Evolutionary conservation across 2,797 vertebrate species (phyloP).

Genomic region (Geotria australis): DNA sequence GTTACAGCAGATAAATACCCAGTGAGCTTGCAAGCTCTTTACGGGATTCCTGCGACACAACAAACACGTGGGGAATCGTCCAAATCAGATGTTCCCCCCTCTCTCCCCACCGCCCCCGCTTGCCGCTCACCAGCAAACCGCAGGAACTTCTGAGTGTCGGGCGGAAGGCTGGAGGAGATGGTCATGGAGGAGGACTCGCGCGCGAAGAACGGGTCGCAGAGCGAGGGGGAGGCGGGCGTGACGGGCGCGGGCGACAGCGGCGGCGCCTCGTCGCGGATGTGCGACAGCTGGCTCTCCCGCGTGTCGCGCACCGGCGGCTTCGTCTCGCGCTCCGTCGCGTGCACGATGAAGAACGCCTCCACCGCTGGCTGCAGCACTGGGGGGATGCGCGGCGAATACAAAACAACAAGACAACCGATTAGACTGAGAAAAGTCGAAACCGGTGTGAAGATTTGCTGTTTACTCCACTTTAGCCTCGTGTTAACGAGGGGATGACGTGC

Average conservation of each 20-base stretch:
- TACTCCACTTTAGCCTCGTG: too few relatives aligned
- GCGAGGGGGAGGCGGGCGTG: slow-evolving; percentile 63
- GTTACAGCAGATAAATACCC: too few relatives aligned
- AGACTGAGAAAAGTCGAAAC: too few relatives aligned
- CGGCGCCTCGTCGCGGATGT: slow-evolving; percentile 19
- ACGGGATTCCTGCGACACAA: too few relatives aligned
- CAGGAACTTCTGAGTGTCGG: slow-evolving; percentile 81
- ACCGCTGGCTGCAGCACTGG: slow-evolving; percentile 67
- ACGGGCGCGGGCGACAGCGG: slow-evolving; percentile 31
- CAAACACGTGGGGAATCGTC: too few relatives aligned
- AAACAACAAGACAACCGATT: too few relatives aligned
- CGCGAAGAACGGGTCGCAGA: slow-evolving; percentile 72
- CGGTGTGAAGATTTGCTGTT: too few relatives aligned
- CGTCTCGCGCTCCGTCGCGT: slow-evolving; percentile 74
- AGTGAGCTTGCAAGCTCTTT: too few relatives aligned
- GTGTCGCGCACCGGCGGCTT: slow-evolving; percentile 72
- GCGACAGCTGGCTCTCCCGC: slow-evolving; percentile 28
- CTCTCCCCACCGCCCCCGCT: background rate
- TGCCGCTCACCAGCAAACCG: slow-evolving; percentile 43
- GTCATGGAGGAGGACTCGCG: slow-evolving; percentile 79
- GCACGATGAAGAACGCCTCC: slow-evolving; percentile 81
- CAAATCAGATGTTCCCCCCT: too few relatives aligned
- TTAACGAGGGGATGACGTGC: too few relatives aligned
- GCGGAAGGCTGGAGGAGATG: slow-evolving; percentile 72
- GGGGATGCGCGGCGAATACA: background rate